phyloP scores from a whole-genome alignment of 2,888 invertebrate species.

The Tipula lateralis region DNA sequence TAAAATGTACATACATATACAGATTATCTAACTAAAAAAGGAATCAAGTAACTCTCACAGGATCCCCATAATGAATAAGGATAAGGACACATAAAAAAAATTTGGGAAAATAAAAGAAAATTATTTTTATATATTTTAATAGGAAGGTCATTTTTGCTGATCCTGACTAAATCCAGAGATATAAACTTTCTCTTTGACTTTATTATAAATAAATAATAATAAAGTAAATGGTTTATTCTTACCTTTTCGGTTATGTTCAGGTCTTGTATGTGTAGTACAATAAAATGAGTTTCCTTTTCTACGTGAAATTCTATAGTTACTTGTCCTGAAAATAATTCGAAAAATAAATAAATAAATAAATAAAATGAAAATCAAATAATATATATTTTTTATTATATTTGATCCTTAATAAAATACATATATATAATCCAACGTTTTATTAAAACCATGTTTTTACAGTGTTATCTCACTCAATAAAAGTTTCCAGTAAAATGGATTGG shows the following conservation, averaged over 20 bases:
- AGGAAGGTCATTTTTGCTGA: background rate
- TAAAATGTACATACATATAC: background rate
- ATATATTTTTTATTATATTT: background rate
- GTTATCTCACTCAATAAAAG: constrained; percentile 4
- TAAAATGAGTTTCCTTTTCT: constrained; percentile 73
- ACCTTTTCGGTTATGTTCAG: constrained; percentile 79
- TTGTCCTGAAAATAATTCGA: constrained; percentile 57
- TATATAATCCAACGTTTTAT: background rate
- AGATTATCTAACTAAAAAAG: too few relatives aligned
- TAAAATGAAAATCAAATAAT: background rate
- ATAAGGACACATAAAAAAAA: background rate
- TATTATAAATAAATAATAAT: background rate
- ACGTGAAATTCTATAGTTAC: constrained; percentile 81
- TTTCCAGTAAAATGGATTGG: background rate
- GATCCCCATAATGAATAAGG: background rate
- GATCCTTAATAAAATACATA: background rate
- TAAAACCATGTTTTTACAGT: background rate
- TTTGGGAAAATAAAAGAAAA: background rate
- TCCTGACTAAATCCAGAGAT: background rate
- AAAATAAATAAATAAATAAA: background rate
- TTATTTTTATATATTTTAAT: background rate
- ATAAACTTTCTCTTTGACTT: background rate
- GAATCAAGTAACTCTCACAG: too few relatives aligned
- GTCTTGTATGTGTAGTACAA: constrained; percentile 80
- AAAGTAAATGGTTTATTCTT: constrained; percentile 33